Percentiles rank a stretch among this genome's conserved stretches.
Evolutionary conservation across 1,140 invertebrate genomes (phyloP).

Genomic region (Dinoponera quadriceps): DNA sequence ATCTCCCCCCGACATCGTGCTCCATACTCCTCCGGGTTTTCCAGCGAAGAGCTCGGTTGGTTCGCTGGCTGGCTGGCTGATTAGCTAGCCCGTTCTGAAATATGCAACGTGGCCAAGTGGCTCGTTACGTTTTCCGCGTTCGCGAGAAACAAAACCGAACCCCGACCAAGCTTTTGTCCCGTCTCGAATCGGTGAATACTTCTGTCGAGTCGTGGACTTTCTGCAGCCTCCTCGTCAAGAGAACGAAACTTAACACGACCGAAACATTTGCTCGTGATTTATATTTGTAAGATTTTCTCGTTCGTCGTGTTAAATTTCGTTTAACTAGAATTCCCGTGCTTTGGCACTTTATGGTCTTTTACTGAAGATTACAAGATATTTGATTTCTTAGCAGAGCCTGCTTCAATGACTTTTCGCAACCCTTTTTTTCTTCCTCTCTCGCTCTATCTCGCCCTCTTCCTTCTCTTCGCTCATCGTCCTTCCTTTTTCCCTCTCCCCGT

Average conservation of each 20-base stretch:
- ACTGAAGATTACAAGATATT: no score
- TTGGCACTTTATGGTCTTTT: no score
- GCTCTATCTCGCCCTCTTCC: no score
- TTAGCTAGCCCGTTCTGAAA: conserved; percentile 60
- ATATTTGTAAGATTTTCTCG: no score
- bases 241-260: no score
- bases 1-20: conserved; percentile 6
- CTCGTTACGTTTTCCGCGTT: conserved; percentile 75
- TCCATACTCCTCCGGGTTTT: conserved; percentile 4
- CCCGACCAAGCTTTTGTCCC: conserved; percentile 62
- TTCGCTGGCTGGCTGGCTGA: not conserved
- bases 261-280: no score
- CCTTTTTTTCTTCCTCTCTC: no score
- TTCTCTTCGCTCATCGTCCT: conserved; percentile 9
- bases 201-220: conserved; percentile 46
- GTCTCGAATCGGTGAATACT: conserved; percentile 35
- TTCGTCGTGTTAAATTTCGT: no score
- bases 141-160: conserved; percentile 68
- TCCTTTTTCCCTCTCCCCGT: not conserved
- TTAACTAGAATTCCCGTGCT: no score
- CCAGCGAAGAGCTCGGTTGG: conserved; percentile 19
- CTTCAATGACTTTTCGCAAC: no score
- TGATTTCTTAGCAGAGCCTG: no score
- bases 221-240: no score
- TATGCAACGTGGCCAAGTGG: conserved; percentile 77